Evolutionary conservation across 2,888 invertebrate species (phyloP).

Genomic region (Tetragnatha montana): DNA sequence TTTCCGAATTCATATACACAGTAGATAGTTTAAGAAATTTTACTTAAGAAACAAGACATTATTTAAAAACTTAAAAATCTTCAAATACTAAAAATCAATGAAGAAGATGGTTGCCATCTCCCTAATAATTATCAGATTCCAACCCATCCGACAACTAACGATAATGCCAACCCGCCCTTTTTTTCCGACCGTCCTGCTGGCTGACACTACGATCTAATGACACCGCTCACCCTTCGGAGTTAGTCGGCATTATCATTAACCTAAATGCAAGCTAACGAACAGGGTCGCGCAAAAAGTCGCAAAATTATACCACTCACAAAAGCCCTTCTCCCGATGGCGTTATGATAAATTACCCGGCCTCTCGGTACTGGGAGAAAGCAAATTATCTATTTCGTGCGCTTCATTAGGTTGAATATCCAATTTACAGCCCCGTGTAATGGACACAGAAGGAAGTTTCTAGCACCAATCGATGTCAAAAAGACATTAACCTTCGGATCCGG

Average conservation of each 20-base stretch:
- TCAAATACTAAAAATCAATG: too few species aligned
- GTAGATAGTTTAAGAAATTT: too few species aligned
- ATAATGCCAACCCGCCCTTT: neutral
- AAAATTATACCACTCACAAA: slow-evolving; percentile 42
- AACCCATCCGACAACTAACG: neutral
- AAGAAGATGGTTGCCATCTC: too few species aligned
- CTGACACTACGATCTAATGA: slow-evolving; percentile 25
- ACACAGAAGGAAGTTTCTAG: slow-evolving; percentile 7
- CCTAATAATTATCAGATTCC: too few species aligned
- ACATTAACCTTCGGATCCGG: slow-evolving; percentile 30
- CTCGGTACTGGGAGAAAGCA: slow-evolving; percentile 38
- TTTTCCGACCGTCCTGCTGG: neutral
- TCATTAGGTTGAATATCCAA: slow-evolving; percentile 54
- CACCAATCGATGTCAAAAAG: slow-evolving; percentile 28
- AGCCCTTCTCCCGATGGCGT: slow-evolving; percentile 38
- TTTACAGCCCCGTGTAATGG: slow-evolving; percentile 35
- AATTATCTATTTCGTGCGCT: slow-evolving; percentile 57
- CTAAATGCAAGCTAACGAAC: slow-evolving; percentile 22
- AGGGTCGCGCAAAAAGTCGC: slow-evolving; percentile 28
- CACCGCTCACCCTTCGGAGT: slow-evolving; percentile 12
- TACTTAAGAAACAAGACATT: too few species aligned
- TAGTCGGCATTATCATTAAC: slow-evolving; percentile 43
- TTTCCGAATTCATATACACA: too few species aligned
- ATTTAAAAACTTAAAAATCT: too few species aligned
- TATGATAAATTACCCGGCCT: slow-evolving; percentile 52